These are phyloP conservation scores for Helogale parvula DNA, from an alignment of 2,113 vertebrate species.

Conservation along the genomic window DNA sequence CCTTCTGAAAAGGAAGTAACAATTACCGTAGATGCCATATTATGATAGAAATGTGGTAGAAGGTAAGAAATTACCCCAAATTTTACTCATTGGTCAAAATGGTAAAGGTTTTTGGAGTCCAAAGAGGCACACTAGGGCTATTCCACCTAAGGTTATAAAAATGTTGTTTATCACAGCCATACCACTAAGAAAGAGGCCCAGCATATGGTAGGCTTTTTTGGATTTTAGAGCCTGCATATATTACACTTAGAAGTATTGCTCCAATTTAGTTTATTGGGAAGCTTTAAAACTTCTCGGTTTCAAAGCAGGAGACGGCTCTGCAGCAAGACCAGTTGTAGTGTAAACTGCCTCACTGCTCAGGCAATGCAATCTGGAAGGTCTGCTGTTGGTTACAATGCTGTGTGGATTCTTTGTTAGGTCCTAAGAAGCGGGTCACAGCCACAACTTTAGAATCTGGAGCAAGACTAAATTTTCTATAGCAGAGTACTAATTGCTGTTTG, in stretches of 20 bases:
- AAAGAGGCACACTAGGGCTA: not conserved
- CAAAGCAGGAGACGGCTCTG: not conserved
- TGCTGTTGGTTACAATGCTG: not conserved
- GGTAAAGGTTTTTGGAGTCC: not conserved
- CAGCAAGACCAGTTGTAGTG: not conserved
- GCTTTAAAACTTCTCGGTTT: not conserved
- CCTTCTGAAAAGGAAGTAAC: not conserved
- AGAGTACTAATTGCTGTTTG: not conserved
- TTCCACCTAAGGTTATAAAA: not conserved
- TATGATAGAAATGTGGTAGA: not conserved
- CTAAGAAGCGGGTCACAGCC: not conserved
- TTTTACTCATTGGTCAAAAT: not conserved
- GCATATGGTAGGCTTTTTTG: not conserved
- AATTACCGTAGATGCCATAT: not conserved
- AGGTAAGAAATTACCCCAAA: not conserved
- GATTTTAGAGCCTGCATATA: not conserved
- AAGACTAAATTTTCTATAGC: not conserved
- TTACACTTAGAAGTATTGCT: not conserved
- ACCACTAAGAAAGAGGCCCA: not conserved
- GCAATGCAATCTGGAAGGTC: not conserved
- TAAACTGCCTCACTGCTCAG: not conserved
- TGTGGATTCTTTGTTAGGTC: not conserved
- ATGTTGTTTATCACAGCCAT: not conserved
- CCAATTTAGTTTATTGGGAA: not conserved
- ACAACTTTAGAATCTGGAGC: not conserved